Conservation (phyloP, 2,797 vertebrate genomes). For the Chaunax sp. region DNA sequence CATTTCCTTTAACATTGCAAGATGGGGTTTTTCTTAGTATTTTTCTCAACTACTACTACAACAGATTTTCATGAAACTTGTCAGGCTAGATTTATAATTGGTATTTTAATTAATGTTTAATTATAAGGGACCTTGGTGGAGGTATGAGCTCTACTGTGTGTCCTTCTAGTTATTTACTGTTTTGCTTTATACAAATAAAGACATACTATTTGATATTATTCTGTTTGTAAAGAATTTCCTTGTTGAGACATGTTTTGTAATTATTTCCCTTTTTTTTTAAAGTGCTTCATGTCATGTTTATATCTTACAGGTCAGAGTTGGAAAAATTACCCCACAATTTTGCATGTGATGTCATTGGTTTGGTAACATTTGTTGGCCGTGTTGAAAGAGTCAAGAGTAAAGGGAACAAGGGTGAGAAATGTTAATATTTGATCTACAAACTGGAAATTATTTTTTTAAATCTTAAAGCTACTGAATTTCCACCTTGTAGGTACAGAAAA, state of each 20-base stretch:
- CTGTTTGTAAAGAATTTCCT: background rate
- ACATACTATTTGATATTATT: background rate
- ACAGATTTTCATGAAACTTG: too few species aligned
- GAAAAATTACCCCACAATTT: constrained; percentile 80
- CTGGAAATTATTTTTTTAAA: background rate
- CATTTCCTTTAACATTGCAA: too few species aligned
- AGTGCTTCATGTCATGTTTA: background rate
- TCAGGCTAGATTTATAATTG: too few species aligned
- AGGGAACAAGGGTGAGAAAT: constrained; percentile 77
- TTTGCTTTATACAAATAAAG: background rate
- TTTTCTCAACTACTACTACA: too few species aligned
- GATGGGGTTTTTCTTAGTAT: too few species aligned
- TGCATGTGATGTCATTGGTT: constrained; percentile 90
- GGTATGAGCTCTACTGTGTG: too few species aligned
- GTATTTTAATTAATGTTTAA: too few species aligned
- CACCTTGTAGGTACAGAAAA: constrained; percentile 85
- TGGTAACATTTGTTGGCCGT: constrained; percentile 93
- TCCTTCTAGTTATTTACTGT: background rate
- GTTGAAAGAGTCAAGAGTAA: constrained; percentile 88
- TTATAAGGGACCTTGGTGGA: too few species aligned
- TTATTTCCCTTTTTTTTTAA: background rate
- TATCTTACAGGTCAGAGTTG: constrained; percentile 79
- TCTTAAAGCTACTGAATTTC: background rate
- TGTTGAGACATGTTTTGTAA: background rate
- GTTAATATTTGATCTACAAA: background rate